A percentile compares a stretch with the other conserved stretches of the same genome.
Evolutionary conservation across 2,888 invertebrate genomes (phyloP).

Genomic region (Operophtera brumata): DNA sequence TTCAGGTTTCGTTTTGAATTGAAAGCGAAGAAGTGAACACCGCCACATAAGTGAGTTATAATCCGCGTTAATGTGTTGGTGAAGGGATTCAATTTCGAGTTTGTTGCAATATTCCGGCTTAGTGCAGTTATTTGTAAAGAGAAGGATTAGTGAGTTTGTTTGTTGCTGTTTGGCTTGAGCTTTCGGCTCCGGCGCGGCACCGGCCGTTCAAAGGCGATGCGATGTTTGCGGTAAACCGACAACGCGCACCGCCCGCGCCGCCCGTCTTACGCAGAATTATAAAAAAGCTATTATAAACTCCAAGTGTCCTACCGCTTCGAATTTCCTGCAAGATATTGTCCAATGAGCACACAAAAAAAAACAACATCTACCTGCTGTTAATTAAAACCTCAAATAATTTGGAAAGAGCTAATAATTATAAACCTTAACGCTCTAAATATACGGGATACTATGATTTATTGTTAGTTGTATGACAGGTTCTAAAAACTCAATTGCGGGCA

Average conservation of each 20-base stretch:
- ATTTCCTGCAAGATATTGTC: constrained; percentile 41
- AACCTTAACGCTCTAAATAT: constrained; percentile 9
- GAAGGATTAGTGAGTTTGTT: constrained; percentile 69
- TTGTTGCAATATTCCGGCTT: constrained; percentile 67
- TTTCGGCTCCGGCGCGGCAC: constrained; percentile 38
- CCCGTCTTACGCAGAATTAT: constrained; percentile 62
- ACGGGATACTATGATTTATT: constrained; percentile 18
- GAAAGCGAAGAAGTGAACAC: constrained; percentile 57
- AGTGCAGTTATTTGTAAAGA: constrained; percentile 64
- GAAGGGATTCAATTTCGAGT: constrained; percentile 65
- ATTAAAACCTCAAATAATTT: constrained; percentile 9
- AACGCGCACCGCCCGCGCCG: constrained; percentile 44
- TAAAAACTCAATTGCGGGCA: constrained; percentile 34
- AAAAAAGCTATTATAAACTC: constrained; percentile 51
- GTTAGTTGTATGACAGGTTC: constrained; percentile 15
- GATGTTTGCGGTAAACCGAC: constrained; percentile 37
- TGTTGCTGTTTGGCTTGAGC: constrained; percentile 58
- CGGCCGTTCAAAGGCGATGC: constrained; percentile 44
- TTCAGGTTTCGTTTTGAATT: constrained; percentile 53
- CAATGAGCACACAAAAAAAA: constrained; percentile 32
- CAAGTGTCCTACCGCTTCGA: constrained; percentile 41
- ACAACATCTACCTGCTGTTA: constrained; percentile 30
- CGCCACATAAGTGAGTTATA: constrained; percentile 68
- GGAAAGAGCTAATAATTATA: constrained; percentile 17
- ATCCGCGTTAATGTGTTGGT: constrained; percentile 70